Evolutionary conservation across 2,113 vertebrate species (phyloP).

Genomic region (Leucoraja erinaceus): DNA sequence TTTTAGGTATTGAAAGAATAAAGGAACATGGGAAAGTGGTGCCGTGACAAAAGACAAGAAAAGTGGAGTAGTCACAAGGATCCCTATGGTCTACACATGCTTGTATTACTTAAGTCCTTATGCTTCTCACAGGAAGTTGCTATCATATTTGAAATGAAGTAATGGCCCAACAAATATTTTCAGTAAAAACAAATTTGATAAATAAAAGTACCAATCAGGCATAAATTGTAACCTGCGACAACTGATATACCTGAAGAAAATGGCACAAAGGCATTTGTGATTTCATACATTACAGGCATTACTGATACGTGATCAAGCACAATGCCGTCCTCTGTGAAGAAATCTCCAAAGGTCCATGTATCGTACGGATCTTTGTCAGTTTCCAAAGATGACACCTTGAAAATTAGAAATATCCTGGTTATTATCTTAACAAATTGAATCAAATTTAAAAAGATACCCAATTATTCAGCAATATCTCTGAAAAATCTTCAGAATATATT

Average conservation of each 20-base stretch:
- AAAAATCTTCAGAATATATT: background rate
- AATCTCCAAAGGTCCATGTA: conserved; percentile 75
- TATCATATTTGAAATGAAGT: background rate
- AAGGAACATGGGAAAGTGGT: too few relatives aligned
- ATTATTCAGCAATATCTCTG: background rate
- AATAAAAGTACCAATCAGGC: background rate
- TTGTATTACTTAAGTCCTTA: too few relatives aligned
- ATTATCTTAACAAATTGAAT: background rate
- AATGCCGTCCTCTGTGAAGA: conserved; percentile 87
- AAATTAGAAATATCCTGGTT: conserved; percentile 1
- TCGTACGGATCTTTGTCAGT: conserved; percentile 69
- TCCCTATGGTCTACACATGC: too few relatives aligned
- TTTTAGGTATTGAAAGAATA: too few relatives aligned
- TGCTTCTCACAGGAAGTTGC: background rate
- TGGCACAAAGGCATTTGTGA: conserved; percentile 71
- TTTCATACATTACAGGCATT: conserved; percentile 80
- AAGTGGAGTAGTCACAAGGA: too few relatives aligned
- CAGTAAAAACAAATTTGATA: background rate
- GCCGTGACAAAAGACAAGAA: too few relatives aligned
- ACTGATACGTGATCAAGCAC: conserved; percentile 74
- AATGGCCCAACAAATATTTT: background rate
- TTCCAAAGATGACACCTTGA: conserved; percentile 48
- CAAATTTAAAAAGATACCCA: background rate
- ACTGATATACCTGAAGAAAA: conserved; percentile 57
- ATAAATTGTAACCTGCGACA: background rate